A percentile compares a stretch with the other conserved stretches of the same genome.
Conservation (phyloP, 1,140 invertebrate species). For the Pseudomyrmex flavicornis region DNA sequence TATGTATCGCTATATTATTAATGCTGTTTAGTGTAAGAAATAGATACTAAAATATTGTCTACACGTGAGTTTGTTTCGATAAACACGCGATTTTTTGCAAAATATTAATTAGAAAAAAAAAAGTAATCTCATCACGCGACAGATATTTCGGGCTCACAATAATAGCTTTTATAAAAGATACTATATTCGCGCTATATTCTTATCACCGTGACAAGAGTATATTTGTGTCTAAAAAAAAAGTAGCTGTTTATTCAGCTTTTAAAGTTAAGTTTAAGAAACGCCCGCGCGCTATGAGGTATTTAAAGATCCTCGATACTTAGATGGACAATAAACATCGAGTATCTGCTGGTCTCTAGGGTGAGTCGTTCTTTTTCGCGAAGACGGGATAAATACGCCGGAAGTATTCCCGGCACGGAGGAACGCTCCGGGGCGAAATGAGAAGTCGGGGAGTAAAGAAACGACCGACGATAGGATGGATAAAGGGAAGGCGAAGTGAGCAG, state of each 20-base stretch:
- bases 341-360: not conserved
- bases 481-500: slow-evolving; percentile 39
- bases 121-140: slow-evolving; percentile 3
- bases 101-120: not conserved
- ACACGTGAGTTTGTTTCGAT: not conserved
- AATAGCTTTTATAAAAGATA: not conserved
- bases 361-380: slow-evolving; percentile 2
- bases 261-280: not conserved
- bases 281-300: not conserved
- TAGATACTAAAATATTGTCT: slow-evolving; percentile 10
- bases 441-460: slow-evolving; percentile 33
- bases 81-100: not conserved
- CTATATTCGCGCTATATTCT: no score
- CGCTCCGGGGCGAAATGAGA: slow-evolving; percentile 43
- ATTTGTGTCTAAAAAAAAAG: not conserved
- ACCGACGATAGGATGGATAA: not conserved
- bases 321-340: slow-evolving; percentile 31
- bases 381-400: slow-evolving; percentile 40
- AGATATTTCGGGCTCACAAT: not conserved
- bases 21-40: not conserved
- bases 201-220: no score
- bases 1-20: not conserved
- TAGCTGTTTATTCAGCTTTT: not conserved
- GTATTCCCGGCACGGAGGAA: slow-evolving; percentile 41
- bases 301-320: slow-evolving; percentile 13